Base-by-base conservation (phyloP, 2,797 vertebrate genomes). In the Paedocypris micromegethes region DNA sequence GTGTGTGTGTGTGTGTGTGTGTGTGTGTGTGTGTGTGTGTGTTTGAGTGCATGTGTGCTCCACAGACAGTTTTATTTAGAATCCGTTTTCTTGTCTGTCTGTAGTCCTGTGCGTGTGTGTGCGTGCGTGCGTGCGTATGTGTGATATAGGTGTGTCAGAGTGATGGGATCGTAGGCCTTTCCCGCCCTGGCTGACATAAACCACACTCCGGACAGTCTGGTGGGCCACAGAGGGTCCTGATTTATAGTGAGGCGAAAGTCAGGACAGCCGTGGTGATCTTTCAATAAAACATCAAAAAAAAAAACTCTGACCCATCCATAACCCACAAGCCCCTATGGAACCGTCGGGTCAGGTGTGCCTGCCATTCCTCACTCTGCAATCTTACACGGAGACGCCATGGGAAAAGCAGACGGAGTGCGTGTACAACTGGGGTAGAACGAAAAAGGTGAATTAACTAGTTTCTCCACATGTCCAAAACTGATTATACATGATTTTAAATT, bases 221-320 rank as follows among this genome's bases (percentile, higher is more conserved):
- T 62, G 9, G 64, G 56, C 73, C 64, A 70, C 59, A 63, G 66
- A 72, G 66, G 74, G 68, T 50, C 68, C 75, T 79, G 80, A 83
- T 83, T 81, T 83, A 81, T 77, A 68, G 74, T 75, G 65, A 60
- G 63, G 75, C 69, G 76, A 81, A 80, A 90, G 77, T 75, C 84
- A 86, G 86, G 85, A 79, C 55, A 1, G 79, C 82, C 84, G 77
- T 87, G 85, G 83, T 88, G 89, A 92, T 92, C 87, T 88, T 85
- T 91, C 85, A 89, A 78, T 80, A 81, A 80, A 81, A 81, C 77
- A 79, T 77, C 69, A 79, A 73, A 77, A 78, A 65, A 65, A 2
- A 72, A 66, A 53, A 8, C 74, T 73, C 85, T 90, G 86, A 84
- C 81, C 83, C 85, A 89, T 84, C 85, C 85, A 91, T 89, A 89